These are phyloP conservation scores for Pungitius pungitius DNA, from an alignment of 2,113 vertebrate genomes.

Conservation along the genomic window DNA sequence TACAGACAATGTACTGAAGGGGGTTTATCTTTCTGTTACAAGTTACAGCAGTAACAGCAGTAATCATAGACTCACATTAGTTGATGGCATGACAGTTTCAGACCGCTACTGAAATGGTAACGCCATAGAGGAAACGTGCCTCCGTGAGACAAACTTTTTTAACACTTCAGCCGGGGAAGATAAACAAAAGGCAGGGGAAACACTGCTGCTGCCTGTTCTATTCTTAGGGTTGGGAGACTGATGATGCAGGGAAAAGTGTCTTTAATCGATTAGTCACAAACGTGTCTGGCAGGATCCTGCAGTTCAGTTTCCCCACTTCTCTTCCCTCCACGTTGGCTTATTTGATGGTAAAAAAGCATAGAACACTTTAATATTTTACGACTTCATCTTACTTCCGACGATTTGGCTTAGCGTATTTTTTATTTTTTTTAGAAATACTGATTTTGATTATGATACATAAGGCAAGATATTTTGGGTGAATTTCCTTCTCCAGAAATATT, in stretches of 20 bases:
- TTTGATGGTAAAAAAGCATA: constrained; percentile 52
- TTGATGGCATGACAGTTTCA: constrained; percentile 3
- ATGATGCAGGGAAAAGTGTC: constrained; percentile 46
- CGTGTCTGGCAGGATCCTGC: constrained; percentile 49
- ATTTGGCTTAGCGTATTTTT: background rate
- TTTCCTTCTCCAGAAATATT: constrained; percentile 3
- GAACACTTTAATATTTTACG: constrained; percentile 64
- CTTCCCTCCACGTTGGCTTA: constrained; percentile 52
- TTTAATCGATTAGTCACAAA: constrained; percentile 67
- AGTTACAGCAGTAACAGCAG: constrained; percentile 19
- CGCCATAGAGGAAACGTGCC: constrained; percentile 5
- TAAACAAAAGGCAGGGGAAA: constrained; percentile 39
- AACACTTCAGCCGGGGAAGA: constrained; percentile 31
- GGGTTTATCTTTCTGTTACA: constrained; percentile 22
- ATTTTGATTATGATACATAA: constrained; percentile 17
- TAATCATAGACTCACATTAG: background rate
- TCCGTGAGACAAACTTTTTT: constrained; percentile 27
- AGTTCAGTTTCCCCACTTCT: constrained; percentile 41
- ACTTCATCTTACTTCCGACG: background rate
- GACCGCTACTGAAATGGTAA: background rate
- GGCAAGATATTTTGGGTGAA: background rate
- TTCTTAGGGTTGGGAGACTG: constrained; percentile 13
- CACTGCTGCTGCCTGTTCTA: constrained; percentile 9
- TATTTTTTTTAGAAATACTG: constrained; percentile 16
- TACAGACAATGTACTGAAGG: background rate